Evolutionary conservation across 2,888 invertebrate species (phyloP).

Genomic region (Eurytoma adleriae): DNA sequence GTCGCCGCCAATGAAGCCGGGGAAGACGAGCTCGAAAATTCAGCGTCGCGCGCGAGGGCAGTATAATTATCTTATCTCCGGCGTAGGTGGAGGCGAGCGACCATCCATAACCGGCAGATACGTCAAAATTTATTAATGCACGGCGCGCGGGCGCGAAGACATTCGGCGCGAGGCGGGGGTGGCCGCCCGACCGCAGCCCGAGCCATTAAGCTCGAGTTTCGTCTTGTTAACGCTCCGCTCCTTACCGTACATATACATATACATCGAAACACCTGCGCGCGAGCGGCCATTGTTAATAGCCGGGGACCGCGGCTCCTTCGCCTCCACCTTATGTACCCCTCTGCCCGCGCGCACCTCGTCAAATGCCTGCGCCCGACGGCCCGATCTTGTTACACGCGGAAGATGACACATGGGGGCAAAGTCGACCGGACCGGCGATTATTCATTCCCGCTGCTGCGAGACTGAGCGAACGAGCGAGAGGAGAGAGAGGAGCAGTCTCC

Average conservation of each 20-base stretch:
- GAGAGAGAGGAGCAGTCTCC: too few species aligned
- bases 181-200: not conserved
- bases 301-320: not conserved
- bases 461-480: too few species aligned
- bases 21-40: too few species aligned
- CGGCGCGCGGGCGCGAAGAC: slow-evolving; percentile 6
- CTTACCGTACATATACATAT: not conserved
- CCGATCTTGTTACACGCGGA: slow-evolving; percentile 43
- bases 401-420: slow-evolving; percentile 44
- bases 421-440: slow-evolving; percentile 44
- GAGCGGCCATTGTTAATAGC: slow-evolving; percentile 41
- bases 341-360: not conserved
- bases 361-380: slow-evolving; percentile 35
- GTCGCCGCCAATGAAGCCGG: too few species aligned
- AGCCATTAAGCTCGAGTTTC: slow-evolving; percentile 50
- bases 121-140: slow-evolving; percentile 29
- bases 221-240: slow-evolving; percentile 45
- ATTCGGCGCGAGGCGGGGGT: not conserved
- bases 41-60: not conserved
- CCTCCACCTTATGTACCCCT: not conserved
- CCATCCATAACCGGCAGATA: slow-evolving; percentile 21
- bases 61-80: not conserved
- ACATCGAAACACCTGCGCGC: slow-evolving; percentile 22
- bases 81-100: not conserved
- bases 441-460: slow-evolving; percentile 20